Conservation (phyloP, 2,113 vertebrate species). For the Camelus bactrianus region DNA sequence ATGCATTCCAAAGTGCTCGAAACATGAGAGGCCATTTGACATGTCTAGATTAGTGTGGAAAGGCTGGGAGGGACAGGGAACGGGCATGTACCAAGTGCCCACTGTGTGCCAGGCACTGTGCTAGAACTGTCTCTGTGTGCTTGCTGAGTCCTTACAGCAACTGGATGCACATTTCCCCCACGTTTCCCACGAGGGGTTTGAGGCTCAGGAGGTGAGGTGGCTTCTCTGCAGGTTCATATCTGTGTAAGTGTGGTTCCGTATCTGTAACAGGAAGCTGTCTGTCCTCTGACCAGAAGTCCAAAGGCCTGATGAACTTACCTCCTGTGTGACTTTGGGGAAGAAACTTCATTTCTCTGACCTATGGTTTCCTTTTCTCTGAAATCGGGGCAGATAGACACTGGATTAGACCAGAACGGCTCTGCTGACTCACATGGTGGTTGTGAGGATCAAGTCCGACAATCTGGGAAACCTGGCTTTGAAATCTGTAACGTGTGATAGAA, state of each 20-base stretch:
- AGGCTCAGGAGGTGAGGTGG: background rate
- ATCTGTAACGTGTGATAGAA: background rate
- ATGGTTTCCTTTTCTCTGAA: slow-evolving; percentile 31
- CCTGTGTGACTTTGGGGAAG: background rate
- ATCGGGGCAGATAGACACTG: background rate
- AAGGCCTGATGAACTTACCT: background rate
- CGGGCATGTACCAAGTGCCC: background rate
- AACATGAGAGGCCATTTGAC: background rate
- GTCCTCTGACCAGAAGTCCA: background rate
- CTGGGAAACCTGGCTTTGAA: slow-evolving; percentile 23
- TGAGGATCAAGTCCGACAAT: background rate
- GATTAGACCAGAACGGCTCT: background rate
- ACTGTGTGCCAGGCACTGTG: background rate
- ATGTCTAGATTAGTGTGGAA: background rate
- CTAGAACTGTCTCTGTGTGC: background rate
- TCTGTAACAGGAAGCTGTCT: slow-evolving; percentile 1
- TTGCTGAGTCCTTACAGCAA: background rate
- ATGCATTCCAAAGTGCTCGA: background rate
- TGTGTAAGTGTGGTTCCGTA: background rate
- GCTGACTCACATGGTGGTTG: background rate
- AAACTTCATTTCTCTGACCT: background rate
- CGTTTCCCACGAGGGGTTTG: background rate
- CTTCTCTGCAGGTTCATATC: background rate
- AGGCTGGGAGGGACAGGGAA: background rate
- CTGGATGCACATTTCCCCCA: background rate